A percentile compares a stretch with the other conserved stretches of the same genome.
phyloP scores from a whole-genome alignment of 2,888 invertebrate genomes.

The Ennomos quercinarius region DNA sequence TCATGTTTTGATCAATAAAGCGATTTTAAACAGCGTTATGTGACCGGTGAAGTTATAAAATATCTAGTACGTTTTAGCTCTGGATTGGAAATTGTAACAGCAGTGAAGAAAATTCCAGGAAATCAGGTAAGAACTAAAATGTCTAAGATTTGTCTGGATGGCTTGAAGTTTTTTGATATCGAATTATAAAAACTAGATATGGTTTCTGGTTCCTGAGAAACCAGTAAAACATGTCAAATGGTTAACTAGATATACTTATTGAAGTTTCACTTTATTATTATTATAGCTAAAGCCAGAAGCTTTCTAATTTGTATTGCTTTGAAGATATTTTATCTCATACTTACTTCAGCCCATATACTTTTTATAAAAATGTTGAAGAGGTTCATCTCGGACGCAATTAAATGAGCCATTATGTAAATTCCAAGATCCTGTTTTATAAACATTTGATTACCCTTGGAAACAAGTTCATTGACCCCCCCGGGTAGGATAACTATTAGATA shows the following conservation, averaged over 20 bases:
- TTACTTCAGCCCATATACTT: no score
- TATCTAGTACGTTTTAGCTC: neutral
- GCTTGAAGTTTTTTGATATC: no score
- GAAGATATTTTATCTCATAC: no score
- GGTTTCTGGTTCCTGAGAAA: no score
- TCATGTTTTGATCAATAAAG: slow-evolving; percentile 1
- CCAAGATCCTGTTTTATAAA: slow-evolving; percentile 19
- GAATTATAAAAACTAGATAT: no score
- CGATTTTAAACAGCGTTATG: slow-evolving; percentile 13
- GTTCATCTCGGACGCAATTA: slow-evolving; percentile 6
- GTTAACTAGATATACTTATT: no score
- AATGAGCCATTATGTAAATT: slow-evolving; percentile 11
- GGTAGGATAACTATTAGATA: slow-evolving; percentile 11
- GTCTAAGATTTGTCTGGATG: neutral
- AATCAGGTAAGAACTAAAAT: neutral
- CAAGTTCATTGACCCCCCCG: slow-evolving; percentile 33
- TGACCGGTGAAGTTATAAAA: slow-evolving; percentile 6
- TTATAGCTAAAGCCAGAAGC: no score
- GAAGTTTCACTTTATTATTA: no score
- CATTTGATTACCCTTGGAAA: slow-evolving; percentile 18
- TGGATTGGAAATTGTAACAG: neutral
- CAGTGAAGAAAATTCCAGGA: neutral
- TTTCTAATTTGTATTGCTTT: no score
- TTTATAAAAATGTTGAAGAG: no score
- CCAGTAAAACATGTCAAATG: no score